Percentiles rank a stretch among this genome's conserved stretches.
Evolutionary conservation across 2,113 vertebrate genomes (phyloP).

Genomic region (Gobiocypris rarus): DNA sequence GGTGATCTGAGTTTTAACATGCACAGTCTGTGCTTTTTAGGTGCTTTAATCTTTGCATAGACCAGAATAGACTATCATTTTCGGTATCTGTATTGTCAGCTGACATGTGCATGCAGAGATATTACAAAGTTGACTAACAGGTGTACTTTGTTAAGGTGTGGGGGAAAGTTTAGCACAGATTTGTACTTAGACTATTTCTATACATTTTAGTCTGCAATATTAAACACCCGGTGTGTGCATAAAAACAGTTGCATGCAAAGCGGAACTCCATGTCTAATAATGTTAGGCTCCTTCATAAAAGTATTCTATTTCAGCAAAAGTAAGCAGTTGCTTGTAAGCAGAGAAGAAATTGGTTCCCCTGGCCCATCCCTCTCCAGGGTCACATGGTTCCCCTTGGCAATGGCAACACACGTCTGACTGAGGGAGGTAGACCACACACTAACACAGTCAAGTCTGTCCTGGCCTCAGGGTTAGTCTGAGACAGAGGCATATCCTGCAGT

Average conservation of each 20-base stretch:
- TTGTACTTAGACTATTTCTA: neutral
- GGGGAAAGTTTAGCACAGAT: neutral
- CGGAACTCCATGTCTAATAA: neutral
- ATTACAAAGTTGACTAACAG: neutral
- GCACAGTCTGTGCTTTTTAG: neutral
- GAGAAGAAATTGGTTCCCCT: neutral
- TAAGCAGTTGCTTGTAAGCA: neutral
- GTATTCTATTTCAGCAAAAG: neutral
- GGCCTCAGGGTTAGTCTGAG: constrained; percentile 26
- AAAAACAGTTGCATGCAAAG: neutral
- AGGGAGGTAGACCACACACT: constrained; percentile 39
- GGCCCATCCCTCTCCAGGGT: neutral
- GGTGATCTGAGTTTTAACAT: neutral
- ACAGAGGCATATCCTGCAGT: neutral
- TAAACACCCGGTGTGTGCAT: neutral
- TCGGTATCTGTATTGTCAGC: neutral
- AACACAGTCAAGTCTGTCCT: constrained; percentile 10
- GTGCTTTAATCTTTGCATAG: neutral
- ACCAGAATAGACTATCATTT: neutral
- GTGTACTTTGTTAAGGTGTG: neutral
- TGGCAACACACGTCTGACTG: constrained; percentile 8
- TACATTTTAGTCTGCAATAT: neutral
- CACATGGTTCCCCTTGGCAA: constrained; percentile 35
- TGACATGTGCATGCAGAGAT: neutral
- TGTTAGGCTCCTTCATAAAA: neutral